These are phyloP conservation scores for Hermodice carunculata DNA, from an alignment of 2,888 invertebrate species.

Conservation along the genomic window DNA sequence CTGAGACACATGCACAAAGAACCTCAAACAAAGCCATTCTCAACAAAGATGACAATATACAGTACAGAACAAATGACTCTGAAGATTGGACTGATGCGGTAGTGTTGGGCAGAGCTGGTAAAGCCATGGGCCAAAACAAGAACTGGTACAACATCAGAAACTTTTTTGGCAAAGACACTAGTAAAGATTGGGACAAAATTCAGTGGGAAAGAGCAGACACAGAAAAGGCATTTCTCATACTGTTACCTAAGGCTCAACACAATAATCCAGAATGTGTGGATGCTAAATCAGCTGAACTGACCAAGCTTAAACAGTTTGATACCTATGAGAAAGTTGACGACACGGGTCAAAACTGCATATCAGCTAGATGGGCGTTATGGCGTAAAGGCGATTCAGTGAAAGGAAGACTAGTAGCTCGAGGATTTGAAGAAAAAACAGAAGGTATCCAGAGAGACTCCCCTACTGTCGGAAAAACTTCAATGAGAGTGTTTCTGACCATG, in stretches of 20 bases:
- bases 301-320: background rate
- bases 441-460: too few relatives aligned
- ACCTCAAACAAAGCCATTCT: background rate
- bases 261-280: background rate
- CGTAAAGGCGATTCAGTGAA: background rate
- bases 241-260: background rate
- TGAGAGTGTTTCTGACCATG: too few relatives aligned
- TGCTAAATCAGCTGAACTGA: background rate
- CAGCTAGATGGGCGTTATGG: background rate
- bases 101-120: background rate
- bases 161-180: background rate
- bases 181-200: background rate
- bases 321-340: background rate
- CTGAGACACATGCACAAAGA: background rate
- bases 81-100: slow-evolving; percentile 17
- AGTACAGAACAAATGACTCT: background rate
- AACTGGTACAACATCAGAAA: background rate
- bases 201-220: background rate
- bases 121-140: background rate
- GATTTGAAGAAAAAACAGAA: too few relatives aligned
- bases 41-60: background rate
- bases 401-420: background rate
- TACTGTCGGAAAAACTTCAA: too few relatives aligned
- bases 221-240: background rate
- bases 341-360: background rate